Conservation (phyloP, 2,113 vertebrate genomes). For the Puma concolor region DNA sequence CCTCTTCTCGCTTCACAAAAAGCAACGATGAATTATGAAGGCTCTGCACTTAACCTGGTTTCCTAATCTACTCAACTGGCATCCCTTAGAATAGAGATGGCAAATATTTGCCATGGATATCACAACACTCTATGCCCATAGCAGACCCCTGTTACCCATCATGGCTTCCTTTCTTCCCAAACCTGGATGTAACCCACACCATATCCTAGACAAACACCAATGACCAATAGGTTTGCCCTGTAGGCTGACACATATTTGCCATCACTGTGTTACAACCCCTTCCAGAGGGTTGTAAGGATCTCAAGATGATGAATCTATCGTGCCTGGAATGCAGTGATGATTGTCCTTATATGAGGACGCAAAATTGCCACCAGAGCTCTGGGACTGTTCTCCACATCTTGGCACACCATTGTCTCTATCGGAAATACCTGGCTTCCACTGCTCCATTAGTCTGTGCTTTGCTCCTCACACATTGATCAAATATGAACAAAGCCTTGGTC, state of each 20-base stretch:
- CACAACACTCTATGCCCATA: background rate
- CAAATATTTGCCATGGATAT: background rate
- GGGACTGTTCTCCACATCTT: background rate
- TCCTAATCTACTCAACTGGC: background rate
- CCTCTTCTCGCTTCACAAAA: background rate
- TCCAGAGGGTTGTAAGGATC: background rate
- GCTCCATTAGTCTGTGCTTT: background rate
- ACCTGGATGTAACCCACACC: no score
- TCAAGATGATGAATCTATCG: background rate
- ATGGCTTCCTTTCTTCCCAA: background rate
- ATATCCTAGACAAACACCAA: background rate
- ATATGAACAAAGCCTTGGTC: background rate
- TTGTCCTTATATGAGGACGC: background rate
- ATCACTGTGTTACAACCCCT: background rate
- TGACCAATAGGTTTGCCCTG: background rate
- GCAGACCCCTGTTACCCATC: background rate
- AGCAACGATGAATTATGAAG: background rate
- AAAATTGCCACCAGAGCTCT: background rate
- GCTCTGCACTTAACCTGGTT: background rate
- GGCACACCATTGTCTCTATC: fast-evolving
- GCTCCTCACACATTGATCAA: background rate
- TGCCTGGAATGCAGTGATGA: background rate
- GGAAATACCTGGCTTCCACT: background rate
- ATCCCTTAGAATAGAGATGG: background rate
- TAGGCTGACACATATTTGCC: background rate